Conservation (phyloP, 2,797 vertebrate species). For the Acridotheres tristis region DNA sequence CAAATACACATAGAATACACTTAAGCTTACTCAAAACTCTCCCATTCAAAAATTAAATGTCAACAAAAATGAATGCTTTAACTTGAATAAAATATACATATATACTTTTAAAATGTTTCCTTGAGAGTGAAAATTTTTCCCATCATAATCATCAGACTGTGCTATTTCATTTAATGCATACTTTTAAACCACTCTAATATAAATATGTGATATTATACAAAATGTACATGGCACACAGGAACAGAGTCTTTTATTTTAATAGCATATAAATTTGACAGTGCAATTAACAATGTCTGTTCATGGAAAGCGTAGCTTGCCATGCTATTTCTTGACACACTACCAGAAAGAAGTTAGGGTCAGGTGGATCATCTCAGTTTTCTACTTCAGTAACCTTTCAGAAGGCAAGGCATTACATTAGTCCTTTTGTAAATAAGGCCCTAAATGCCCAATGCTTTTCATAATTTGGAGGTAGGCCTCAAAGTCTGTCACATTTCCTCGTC, state of each 20-base stretch:
- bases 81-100: neutral
- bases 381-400: neutral
- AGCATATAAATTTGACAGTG: neutral
- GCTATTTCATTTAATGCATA: neutral
- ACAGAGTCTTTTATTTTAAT: neutral
- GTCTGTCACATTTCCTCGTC: neutral
- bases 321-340: neutral
- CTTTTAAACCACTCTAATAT: neutral
- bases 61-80: neutral
- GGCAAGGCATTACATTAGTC: neutral
- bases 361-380: neutral
- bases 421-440: neutral
- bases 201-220: neutral
- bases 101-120: neutral
- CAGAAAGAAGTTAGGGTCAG: neutral
- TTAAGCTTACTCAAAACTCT: neutral
- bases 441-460: neutral
- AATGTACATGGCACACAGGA: neutral
- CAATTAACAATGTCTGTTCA: neutral
- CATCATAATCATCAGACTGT: neutral
- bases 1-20: neutral
- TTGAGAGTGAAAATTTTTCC: neutral
- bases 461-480: neutral
- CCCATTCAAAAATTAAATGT: neutral
- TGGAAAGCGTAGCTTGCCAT: neutral